These are phyloP conservation scores for Melieria omissa DNA, from an alignment of 2,888 invertebrate genomes.

Conservation along the genomic window DNA sequence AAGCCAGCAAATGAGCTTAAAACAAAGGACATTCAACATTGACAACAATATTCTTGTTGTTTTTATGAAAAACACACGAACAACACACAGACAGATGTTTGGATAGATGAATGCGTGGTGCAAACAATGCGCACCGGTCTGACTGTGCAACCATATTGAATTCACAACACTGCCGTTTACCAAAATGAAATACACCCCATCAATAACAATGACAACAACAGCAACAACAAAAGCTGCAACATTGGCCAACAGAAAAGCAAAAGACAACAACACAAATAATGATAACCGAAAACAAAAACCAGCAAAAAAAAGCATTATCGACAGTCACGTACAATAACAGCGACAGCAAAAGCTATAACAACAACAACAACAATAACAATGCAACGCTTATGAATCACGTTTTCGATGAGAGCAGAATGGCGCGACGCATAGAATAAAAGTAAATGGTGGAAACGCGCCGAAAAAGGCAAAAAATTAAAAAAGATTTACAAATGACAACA, in stretches of 20 bases:
- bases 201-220: not conserved
- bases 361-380: not conserved
- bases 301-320: not conserved
- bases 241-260: not conserved
- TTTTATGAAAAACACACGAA: no score
- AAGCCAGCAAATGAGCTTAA: no score
- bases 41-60: no score
- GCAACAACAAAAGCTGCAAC: conserved; percentile 1
- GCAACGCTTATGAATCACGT: conserved; percentile 14
- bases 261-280: not conserved
- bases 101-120: no score
- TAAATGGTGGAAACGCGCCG: not conserved
- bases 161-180: not conserved
- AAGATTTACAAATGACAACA: not conserved
- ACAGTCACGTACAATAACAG: no score
- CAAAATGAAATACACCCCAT: not conserved
- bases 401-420: not conserved
- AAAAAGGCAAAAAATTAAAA: not conserved
- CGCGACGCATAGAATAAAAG: conserved; percentile 1
- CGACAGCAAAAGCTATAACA: not conserved
- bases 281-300: not conserved
- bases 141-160: not conserved
- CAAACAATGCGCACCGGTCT: no score
- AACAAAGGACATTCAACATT: no score
- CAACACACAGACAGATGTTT: no score